phyloP scores from a whole-genome alignment of 2,113 vertebrate genomes.

The Xenopus borealis region DNA sequence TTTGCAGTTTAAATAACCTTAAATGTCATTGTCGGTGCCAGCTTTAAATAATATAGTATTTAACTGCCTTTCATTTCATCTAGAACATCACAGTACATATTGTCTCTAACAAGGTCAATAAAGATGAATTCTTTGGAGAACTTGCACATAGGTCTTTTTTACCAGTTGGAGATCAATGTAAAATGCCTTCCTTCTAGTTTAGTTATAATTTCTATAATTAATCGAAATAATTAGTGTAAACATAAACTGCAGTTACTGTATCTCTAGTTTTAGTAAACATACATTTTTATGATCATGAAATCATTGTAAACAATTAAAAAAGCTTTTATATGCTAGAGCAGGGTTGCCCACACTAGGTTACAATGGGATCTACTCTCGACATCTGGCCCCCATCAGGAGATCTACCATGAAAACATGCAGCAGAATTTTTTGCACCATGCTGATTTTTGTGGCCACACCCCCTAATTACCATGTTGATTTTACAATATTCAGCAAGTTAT shows the following conservation, averaged over 20 bases:
- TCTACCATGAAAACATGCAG: too few species aligned
- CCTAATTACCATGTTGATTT: too few species aligned
- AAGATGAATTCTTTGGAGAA: neutral
- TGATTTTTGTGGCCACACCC: too few species aligned
- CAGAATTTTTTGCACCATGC: too few species aligned
- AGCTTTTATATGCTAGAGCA: too few species aligned
- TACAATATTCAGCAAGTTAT: too few species aligned
- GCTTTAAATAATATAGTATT: constrained; percentile 12
- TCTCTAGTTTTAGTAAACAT: too few species aligned
- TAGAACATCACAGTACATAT: neutral
- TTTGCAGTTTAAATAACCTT: neutral
- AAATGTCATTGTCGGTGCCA: neutral
- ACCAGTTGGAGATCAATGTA: neutral
- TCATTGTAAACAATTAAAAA: too few species aligned
- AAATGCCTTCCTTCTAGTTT: neutral
- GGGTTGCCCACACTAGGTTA: too few species aligned
- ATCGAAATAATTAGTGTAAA: neutral
- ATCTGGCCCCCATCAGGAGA: too few species aligned
- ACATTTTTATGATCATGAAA: too few species aligned
- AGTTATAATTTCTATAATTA: neutral
- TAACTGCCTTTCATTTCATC: neutral
- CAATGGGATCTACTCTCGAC: too few species aligned
- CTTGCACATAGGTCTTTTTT: neutral
- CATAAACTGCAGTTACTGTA: neutral
- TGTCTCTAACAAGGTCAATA: neutral